Percentiles rank a stretch among this genome's conserved stretches.
These are phyloP conservation scores for Tyrannus savana DNA, from an alignment of 2,113 vertebrate species.

Conservation along the genomic window DNA sequence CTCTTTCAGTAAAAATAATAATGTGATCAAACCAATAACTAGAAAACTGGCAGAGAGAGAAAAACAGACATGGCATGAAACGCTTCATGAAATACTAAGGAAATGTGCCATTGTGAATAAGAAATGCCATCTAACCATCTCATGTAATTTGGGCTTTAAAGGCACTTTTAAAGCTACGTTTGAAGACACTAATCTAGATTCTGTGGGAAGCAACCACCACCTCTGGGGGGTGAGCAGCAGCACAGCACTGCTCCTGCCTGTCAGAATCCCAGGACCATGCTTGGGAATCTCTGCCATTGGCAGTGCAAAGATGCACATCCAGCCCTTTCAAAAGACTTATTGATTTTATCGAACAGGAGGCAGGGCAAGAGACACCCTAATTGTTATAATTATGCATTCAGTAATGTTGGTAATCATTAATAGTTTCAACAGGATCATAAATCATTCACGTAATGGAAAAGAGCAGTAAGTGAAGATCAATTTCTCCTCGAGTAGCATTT, in stretches of 20 bases:
- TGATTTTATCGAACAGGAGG: not conserved
- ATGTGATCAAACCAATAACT: not conserved
- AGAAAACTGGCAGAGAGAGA: not conserved
- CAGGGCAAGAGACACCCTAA: not conserved
- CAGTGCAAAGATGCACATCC: not conserved
- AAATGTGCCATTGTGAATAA: rapidly evolving
- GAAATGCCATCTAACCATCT: not conserved
- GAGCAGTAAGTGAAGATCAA: not conserved
- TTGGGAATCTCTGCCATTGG: not conserved
- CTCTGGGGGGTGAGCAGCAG: not conserved
- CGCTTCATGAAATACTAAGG: not conserved
- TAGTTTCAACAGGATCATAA: not conserved
- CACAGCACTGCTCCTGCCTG: not conserved
- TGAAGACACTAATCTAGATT: not conserved
- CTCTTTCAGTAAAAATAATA: not conserved
- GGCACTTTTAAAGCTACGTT: too few species aligned
- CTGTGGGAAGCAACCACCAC: not conserved
- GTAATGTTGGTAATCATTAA: not conserved
- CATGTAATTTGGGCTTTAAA: not conserved
- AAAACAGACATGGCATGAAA: not conserved
- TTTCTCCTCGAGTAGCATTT: not conserved
- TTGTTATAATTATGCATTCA: not conserved
- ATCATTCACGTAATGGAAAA: not conserved
- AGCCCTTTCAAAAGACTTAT: not conserved
- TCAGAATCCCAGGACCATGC: not conserved